Evolutionary conservation across 2,797 vertebrate genomes (phyloP).

Genomic region (Kryptopterus vitreolus): DNA sequence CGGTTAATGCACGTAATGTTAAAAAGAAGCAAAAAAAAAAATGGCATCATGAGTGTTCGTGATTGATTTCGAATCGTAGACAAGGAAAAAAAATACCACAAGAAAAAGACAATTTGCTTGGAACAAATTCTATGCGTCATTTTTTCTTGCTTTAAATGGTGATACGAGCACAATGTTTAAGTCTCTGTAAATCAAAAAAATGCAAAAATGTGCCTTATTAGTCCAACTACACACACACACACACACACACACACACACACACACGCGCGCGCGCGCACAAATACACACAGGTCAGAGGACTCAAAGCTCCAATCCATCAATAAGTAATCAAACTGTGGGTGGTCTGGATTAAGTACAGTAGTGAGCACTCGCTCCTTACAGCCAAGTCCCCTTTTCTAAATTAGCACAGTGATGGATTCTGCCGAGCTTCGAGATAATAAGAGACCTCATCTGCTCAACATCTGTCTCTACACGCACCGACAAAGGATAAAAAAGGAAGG

Average conservation of each 20-base stretch:
- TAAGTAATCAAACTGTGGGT: slow-evolving; percentile 48
- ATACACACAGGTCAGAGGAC: slow-evolving; percentile 17
- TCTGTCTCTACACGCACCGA: slow-evolving; percentile 75
- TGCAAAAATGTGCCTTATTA: slow-evolving; percentile 8
- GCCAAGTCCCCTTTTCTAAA: slow-evolving; percentile 36
- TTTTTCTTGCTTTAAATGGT: neutral
- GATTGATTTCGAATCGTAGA: neutral
- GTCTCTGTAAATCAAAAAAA: neutral
- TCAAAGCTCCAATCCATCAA: slow-evolving; percentile 25
- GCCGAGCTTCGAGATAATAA: slow-evolving; percentile 72
- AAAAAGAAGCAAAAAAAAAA: neutral
- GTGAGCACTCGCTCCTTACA: slow-evolving; percentile 28
- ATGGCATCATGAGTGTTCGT: neutral
- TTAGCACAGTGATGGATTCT: slow-evolving; percentile 52
- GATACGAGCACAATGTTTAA: neutral
- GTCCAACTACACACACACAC: no score
- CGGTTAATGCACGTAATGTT: no score
- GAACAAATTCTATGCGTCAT: neutral
- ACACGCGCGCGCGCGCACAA: neutral
- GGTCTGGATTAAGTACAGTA: slow-evolving; percentile 50
- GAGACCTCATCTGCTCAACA: slow-evolving; percentile 72
- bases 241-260: slow-evolving; percentile 10
- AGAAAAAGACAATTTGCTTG: no score
- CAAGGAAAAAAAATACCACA: no score
- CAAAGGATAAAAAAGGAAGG: slow-evolving; percentile 59